A percentile compares a stretch with the other conserved stretches of the same genome.
phyloP scores from a whole-genome alignment of 2,888 invertebrate species.

The Eupithecia vulgata region DNA sequence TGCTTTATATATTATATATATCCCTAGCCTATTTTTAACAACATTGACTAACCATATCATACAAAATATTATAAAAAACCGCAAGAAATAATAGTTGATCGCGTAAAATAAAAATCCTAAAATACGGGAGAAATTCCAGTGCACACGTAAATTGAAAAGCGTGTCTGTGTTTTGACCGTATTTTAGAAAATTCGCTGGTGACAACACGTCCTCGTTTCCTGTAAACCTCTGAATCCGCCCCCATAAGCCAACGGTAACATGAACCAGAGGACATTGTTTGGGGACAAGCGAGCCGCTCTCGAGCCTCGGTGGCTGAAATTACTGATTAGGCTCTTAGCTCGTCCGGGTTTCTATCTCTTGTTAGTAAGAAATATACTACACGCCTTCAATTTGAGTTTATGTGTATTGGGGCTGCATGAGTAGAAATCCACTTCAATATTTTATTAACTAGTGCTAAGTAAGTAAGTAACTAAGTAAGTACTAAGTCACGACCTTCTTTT shows the following conservation, averaged over 20 bases:
- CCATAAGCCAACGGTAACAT: neutral
- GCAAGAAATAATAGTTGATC: neutral
- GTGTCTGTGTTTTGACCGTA: neutral
- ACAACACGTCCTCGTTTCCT: neutral
- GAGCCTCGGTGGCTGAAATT: neutral
- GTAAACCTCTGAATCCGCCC: neutral
- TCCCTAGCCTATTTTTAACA: neutral
- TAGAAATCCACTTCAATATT: neutral
- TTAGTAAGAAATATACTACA: neutral
- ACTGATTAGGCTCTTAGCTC: conserved; percentile 1
- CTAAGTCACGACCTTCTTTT: too few species aligned
- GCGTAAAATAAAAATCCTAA: neutral
- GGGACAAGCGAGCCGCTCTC: neutral
- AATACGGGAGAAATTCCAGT: neutral
- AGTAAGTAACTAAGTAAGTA: too few species aligned
- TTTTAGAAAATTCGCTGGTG: neutral
- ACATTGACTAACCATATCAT: neutral
- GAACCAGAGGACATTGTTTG: conserved; percentile 9
- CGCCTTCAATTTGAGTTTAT: neutral
- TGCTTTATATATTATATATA: too few species aligned
- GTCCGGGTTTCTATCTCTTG: neutral
- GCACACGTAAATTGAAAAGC: too few species aligned
- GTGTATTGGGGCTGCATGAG: neutral
- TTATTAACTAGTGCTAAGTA: too few species aligned
- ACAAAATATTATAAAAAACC: neutral